Evolutionary conservation across 2,113 vertebrate genomes (phyloP), one percentile per base, ranked within the genome.

Genomic region (Tapirus terrestris): DNA sequence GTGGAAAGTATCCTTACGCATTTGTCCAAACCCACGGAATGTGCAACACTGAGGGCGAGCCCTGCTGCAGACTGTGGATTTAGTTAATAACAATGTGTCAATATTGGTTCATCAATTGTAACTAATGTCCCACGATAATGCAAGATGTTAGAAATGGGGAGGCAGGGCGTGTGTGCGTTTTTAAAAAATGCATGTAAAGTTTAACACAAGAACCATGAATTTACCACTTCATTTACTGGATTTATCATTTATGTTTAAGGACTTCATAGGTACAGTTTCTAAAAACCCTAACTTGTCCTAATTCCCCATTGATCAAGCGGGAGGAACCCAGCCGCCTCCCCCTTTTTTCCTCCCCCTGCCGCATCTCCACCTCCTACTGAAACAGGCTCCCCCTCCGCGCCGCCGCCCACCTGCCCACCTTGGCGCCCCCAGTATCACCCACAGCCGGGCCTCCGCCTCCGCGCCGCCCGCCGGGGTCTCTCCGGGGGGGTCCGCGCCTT

Each of bases 221-320:
- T 51, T 63, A 17, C 36, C 10, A 23, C 25, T 17, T n/a, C 43
- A 2, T 25, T 29, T 43, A 27, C 21, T 21, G 1, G 36, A 33
- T 58, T 13, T 2, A n/a, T 18, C 2, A 23, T 29, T 29, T 53
- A 7, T 13, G 27, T 13, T 33, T 8, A 18, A 43, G 14, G n/a
- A 10, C 18, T 27, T 65, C 27, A 12, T 6, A 20, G 6, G 25
- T 0, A 0, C 68, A 5, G 53, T 43, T 10, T 76, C 31, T 12
- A 33, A 75, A 36, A 56, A 23, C 27, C 53, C 36, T 1, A 3
- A 10, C 56, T 10, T 3, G 29, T 9, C 29, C 72, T 33, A 25
- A 17, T 23, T 18, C 31, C 2, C 2, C 1, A 39, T 8, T 1
- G 76, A 56, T 12, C 4, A 25, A 36, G 21, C 72, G 3, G 5